A percentile compares a stretch with the other conserved stretches of the same genome.
Conservation (phyloP, 2,113 vertebrate genomes). For the Sialia sialis region DNA sequence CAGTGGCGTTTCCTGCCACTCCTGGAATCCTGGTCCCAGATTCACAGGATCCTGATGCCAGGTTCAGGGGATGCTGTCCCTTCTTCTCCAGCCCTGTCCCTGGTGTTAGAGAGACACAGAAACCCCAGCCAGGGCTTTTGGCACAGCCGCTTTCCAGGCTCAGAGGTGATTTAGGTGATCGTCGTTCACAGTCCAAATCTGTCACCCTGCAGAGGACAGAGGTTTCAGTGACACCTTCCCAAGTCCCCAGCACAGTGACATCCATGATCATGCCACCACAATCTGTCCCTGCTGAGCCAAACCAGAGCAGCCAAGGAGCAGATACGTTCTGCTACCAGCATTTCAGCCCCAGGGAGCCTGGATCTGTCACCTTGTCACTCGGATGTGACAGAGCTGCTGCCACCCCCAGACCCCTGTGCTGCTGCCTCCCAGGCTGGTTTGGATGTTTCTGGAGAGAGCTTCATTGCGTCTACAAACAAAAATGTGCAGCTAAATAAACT, state of each 20-base stretch:
- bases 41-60: background rate
- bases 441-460: background rate
- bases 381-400: background rate
- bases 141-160: background rate
- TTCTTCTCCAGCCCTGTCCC: accelerated
- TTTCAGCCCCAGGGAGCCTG: background rate
- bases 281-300: background rate
- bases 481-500: background rate
- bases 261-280: accelerated
- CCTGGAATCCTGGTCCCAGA: background rate
- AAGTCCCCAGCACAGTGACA: background rate
- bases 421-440: accelerated
- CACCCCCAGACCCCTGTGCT: accelerated
- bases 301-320: accelerated
- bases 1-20: accelerated
- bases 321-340: accelerated
- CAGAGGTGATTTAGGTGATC: accelerated
- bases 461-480: background rate
- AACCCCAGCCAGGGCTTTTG: accelerated
- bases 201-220: background rate
- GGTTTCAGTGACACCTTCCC: background rate
- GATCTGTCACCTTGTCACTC: accelerated
- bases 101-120: accelerated
- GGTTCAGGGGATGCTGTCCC: background rate
- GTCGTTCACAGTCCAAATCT: accelerated